Evolutionary conservation across 2,797 vertebrate genomes (phyloP), one percentile per base, ranked within the genome.

Genomic region (Clarias platycephalus): DNA sequence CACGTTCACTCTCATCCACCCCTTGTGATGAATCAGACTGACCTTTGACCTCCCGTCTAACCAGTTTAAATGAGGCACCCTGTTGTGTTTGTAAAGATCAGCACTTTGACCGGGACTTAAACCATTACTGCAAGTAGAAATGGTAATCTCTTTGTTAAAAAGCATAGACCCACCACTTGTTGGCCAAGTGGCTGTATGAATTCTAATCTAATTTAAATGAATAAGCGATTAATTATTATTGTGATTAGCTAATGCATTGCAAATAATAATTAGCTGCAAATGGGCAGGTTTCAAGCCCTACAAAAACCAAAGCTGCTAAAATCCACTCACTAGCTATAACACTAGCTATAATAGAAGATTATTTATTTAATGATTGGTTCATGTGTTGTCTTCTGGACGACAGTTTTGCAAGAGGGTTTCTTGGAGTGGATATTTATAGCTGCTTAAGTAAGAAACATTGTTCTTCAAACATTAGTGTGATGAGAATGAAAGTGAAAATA

Each of bases 31-130:
- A 74, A 26, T 40, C 49, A 78, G 74, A 34, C 22, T 5, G 63
- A 58, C 74, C 72, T 77, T 58, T 77, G 72, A 67, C 82, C 49
- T 40, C 44, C 66, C 22, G 44, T 5, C 28, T 26, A 12, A 83
- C 6, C 26, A 16, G 6, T 31, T 67, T 22, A 34, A 68, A 37
- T 22, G 34, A 71, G 68, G 20, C 22, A 20, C 12, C 37, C 2
- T n/a, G 28, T 28, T 53, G 44, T 55, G 72, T 66, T 68, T 77
- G 28, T 57, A 37, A 37, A 58, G 44, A 49, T 83, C 72, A 67
- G 62, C 72, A 76, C 40, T 66, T 67, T 66, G 16, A 66, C 26
- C 26, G 26, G 8, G 8, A 40, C 4, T n/a, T 76, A 77, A 67
- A 57, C 72, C 82, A 58, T 58, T 63, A 57, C 10, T 53, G 44